Conservation (phyloP, 2,888 invertebrate species). For the Esperia sulphurella region DNA sequence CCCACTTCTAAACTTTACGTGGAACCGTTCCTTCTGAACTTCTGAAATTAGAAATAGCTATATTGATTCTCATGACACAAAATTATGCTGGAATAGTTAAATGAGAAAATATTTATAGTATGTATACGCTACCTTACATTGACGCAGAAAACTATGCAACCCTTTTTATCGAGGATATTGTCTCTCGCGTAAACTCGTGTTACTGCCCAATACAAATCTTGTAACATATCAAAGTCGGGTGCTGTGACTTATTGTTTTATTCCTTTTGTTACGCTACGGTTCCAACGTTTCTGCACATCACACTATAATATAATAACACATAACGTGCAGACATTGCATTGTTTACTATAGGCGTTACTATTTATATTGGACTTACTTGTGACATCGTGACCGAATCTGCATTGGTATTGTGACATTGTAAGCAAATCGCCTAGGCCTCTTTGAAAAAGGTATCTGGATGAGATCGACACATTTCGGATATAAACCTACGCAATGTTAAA, state of each 20-base stretch:
- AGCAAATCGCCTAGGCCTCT: too few relatives aligned
- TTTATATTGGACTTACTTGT: too few relatives aligned
- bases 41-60: neutral
- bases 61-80: neutral
- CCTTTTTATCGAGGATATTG: constrained; percentile 32
- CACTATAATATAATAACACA: too few relatives aligned
- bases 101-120: neutral
- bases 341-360: too few relatives aligned
- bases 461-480: too few relatives aligned
- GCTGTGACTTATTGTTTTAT: constrained; percentile 36
- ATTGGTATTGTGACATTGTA: too few relatives aligned
- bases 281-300: too few relatives aligned
- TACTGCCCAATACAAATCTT: constrained; percentile 32
- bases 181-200: constrained; percentile 19
- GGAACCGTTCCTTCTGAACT: neutral
- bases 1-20: constrained; percentile 12
- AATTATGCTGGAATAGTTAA: neutral
- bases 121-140: constrained; percentile 14
- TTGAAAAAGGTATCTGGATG: too few relatives aligned
- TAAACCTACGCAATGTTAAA: too few relatives aligned
- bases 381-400: too few relatives aligned
- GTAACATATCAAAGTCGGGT: constrained; percentile 27
- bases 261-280: constrained; percentile 29
- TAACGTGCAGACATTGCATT: too few relatives aligned
- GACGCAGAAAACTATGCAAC: constrained; percentile 28